Percentiles rank a stretch among this genome's conserved stretches.
Conservation (phyloP, 2,888 invertebrate genomes). For the Macrosoma leucophasiata region DNA sequence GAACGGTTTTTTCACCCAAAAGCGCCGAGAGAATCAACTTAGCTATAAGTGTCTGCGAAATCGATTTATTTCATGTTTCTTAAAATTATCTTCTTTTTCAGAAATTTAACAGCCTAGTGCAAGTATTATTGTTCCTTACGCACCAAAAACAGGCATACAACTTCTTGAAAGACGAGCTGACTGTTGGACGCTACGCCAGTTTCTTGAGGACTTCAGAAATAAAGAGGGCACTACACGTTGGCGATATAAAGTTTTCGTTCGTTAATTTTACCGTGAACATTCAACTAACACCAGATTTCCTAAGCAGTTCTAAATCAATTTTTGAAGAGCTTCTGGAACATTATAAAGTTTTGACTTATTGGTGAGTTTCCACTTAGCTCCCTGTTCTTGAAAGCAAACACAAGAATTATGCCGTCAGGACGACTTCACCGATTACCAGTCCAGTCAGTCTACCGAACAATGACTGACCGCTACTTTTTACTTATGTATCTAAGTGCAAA, state of each 20-base stretch:
- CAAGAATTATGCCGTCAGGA: too few relatives aligned
- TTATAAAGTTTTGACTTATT: conserved; percentile 53
- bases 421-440: too few relatives aligned
- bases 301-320: conserved; percentile 44
- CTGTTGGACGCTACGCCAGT: conserved; percentile 33
- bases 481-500: too few relatives aligned
- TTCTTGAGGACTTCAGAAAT: conserved; percentile 40
- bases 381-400: too few relatives aligned
- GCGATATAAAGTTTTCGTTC: conserved; percentile 42
- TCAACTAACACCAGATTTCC: conserved; percentile 46
- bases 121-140: conserved; percentile 38
- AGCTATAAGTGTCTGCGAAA: too few relatives aligned
- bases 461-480: too few relatives aligned
- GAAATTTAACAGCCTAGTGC: conserved; percentile 51
- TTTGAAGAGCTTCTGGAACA: conserved; percentile 50
- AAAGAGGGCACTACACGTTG: conserved; percentile 56
- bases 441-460: too few relatives aligned
- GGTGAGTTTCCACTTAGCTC: too few relatives aligned
- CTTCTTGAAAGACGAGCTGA: conserved; percentile 48
- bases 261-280: conserved; percentile 52
- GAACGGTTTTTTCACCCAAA: too few relatives aligned
- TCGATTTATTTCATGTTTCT: too few relatives aligned
- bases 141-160: conserved; percentile 59
- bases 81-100: conserved; percentile 27
- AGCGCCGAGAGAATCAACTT: too few relatives aligned